Evolutionary conservation across 2,113 vertebrate species (phyloP).

Genomic region (Scytalopus superciliaris): DNA sequence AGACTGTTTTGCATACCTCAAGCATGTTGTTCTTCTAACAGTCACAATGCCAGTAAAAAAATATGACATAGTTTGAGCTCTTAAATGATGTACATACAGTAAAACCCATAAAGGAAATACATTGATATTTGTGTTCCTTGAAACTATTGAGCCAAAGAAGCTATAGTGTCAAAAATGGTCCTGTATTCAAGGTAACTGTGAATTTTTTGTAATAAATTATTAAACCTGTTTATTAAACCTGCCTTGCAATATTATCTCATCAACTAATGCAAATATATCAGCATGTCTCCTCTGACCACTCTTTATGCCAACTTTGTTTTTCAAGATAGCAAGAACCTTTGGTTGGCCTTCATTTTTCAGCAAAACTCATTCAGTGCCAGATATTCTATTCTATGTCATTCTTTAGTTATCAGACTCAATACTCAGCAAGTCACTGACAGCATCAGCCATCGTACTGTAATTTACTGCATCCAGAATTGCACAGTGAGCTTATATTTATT

Average conservation of each 20-base stretch:
- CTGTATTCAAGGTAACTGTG: background rate
- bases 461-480: slow-evolving; percentile 11
- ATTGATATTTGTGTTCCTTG: background rate
- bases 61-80: background rate
- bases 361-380: background rate
- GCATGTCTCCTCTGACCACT: background rate
- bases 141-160: background rate
- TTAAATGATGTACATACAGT: background rate
- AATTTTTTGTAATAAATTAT: background rate
- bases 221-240: background rate
- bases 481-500: slow-evolving; percentile 39
- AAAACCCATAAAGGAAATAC: background rate
- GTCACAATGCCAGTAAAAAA: background rate
- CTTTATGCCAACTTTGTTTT: background rate
- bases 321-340: background rate
- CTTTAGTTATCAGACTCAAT: slow-evolving; percentile 3
- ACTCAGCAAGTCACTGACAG: background rate
- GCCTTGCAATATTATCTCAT: background rate
- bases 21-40: background rate
- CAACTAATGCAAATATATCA: background rate
- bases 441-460: background rate
- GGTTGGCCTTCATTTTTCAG: slow-evolving; percentile 18
- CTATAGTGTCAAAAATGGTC: background rate
- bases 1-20: background rate
- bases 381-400: background rate